phyloP scores from a whole-genome alignment of 2,888 invertebrate genomes.

The Nebria salina region DNA sequence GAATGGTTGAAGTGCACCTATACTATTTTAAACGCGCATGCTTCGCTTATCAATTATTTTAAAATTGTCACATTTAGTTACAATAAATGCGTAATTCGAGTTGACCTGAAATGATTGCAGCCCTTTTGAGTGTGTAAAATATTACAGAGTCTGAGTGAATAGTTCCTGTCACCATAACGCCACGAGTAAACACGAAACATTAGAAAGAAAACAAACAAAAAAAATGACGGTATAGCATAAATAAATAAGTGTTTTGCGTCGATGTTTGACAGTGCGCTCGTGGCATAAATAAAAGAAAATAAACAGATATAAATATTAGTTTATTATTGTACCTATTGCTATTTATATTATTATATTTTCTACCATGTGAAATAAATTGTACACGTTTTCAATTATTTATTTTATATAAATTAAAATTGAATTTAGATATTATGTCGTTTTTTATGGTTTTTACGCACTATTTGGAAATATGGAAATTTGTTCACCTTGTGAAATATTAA shows the following conservation, averaged over 20 bases:
- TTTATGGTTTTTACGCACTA: neutral
- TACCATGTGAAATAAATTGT: conserved; percentile 61
- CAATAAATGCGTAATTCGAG: neutral
- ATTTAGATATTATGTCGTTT: neutral
- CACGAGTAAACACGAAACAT: conserved; percentile 22
- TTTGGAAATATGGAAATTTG: neutral
- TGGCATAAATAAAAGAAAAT: neutral
- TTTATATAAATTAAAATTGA: conserved; percentile 55
- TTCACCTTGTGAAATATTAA: too few species aligned
- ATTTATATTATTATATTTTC: conserved; percentile 63
- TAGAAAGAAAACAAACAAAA: neutral
- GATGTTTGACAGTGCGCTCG: neutral
- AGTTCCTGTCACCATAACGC: conserved; percentile 41
- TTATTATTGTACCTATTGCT: conserved; percentile 59
- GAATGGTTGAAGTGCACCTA: too few species aligned
- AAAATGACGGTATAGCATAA: neutral
- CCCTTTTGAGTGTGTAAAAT: conserved; percentile 40
- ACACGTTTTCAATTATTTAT: conserved; percentile 61
- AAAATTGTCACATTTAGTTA: neutral
- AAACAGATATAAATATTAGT: conserved; percentile 47
- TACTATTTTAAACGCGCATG: too few species aligned
- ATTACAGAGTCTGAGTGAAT: conserved; percentile 45
- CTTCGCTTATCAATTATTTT: neutral
- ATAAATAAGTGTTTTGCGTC: too few species aligned
- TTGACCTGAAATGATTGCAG: conserved; percentile 2